Conservation (phyloP, 2,888 invertebrate species). For the Tetropium fuscum region DNA sequence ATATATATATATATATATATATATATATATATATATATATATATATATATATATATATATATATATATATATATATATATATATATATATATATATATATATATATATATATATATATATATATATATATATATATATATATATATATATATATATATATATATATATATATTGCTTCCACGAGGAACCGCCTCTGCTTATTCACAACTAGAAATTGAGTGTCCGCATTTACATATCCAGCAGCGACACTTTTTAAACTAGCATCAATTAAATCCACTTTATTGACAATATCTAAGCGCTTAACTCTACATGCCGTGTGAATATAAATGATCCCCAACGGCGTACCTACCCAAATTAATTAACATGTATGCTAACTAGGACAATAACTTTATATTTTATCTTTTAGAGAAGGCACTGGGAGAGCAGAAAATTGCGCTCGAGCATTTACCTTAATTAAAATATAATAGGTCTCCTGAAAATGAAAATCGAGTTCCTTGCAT, state of each 20-base stretch:
- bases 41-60: too few relatives aligned
- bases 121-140: too few relatives aligned
- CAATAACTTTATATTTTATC: constrained; percentile 25
- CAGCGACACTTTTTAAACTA: constrained; percentile 45
- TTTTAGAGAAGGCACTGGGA: constrained; percentile 5
- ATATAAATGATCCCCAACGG: constrained; percentile 37
- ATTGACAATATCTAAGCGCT: constrained; percentile 52
- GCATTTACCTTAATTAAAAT: too few relatives aligned
- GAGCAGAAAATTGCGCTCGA: neutral
- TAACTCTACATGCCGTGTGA: constrained; percentile 47
- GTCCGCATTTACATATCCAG: constrained; percentile 45
- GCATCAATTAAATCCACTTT: constrained; percentile 49
- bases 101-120: too few relatives aligned
- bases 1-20: too few relatives aligned
- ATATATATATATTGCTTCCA: too few relatives aligned
- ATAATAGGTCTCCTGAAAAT: too few relatives aligned
- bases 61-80: too few relatives aligned
- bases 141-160: too few relatives aligned
- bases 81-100: too few relatives aligned
- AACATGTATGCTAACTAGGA: constrained; percentile 26
- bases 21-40: too few relatives aligned
- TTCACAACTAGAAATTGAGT: constrained; percentile 44
- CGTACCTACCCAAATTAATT: constrained; percentile 28
- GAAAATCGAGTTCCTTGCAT: too few relatives aligned
- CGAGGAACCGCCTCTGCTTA: constrained; percentile 31